Percentiles rank a stretch among this genome's conserved stretches.
Conservation (phyloP, 2,888 invertebrate species). For the Balanococcus diminutus region DNA sequence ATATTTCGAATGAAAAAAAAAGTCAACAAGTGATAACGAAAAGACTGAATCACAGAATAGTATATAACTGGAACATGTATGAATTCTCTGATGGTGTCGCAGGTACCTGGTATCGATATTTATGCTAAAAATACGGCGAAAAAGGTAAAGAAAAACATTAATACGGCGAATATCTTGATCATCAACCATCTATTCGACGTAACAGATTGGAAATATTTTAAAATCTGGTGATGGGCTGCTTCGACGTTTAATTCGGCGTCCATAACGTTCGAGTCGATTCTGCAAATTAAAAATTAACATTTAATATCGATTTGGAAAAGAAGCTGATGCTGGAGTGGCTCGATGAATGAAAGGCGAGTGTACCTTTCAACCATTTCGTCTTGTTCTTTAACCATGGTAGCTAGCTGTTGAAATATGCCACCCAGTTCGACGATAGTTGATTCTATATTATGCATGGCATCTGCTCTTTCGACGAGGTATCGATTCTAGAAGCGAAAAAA, state of each 20-base stretch:
- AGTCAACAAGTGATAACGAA: constrained; percentile 18
- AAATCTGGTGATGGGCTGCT: constrained; percentile 94
- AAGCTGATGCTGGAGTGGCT: too few relatives aligned
- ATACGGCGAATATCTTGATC: constrained; percentile 98
- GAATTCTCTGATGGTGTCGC: neutral
- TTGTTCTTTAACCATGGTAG: constrained; percentile 97
- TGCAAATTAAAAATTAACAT: constrained; percentile 59
- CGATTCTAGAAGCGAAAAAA: constrained; percentile 66
- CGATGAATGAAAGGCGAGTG: too few relatives aligned
- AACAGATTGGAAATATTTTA: constrained; percentile 96
- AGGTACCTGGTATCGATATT: constrained; percentile 57
- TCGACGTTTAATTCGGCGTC: constrained; percentile 96
- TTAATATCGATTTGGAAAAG: neutral
- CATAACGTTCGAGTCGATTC: constrained; percentile 96
- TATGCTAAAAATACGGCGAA: constrained; percentile 96
- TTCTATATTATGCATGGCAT: constrained; percentile 99
- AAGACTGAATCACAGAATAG: constrained; percentile 9
- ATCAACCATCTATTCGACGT: constrained; percentile 98
- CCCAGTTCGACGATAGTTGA: constrained; percentile 98
- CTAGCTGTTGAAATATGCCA: constrained; percentile 95
- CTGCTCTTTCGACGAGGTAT: constrained; percentile 90
- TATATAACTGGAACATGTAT: neutral
- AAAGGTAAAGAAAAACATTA: constrained; percentile 98
- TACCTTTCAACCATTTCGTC: constrained; percentile 94
- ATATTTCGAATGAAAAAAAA: constrained; percentile 16